Base-by-base conservation (phyloP, 2,797 vertebrate species). In the Okamejei kenojei region DNA sequence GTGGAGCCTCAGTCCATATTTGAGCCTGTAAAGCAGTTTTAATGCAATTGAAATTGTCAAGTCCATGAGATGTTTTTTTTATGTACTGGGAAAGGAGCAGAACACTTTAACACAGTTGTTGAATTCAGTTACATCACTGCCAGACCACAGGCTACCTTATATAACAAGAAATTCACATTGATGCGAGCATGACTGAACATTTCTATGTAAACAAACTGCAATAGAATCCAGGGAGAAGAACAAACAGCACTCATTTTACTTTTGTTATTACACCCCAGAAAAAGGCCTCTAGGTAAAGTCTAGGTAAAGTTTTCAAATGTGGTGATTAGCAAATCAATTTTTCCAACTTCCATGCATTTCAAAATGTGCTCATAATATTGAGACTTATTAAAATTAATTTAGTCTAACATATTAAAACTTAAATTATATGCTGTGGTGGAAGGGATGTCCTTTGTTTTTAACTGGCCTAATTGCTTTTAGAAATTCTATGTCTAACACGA, bases 81-180 rank as follows among this genome's bases (percentile, higher is more conserved):
- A 32, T 65, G 84, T 32, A n/a, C 84, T 19, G 61, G 45, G 61
- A 68, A 88, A 6, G 77, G 13, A 88, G 11, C 29, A 86, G 58
- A n/a, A 7, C 63, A 88, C 17, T 88, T 65, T 65, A 29, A 17
- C 84, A 88, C 63, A 32, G 32, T n/a, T 32, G 61, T 65, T 68
- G 84, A 88, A 65, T 88, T 35, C 84, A 86, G 58, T 61, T 7
- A 88, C n/a, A 65, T 88, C 84, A 88, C 32, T 13, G 61, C 13
- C n/a, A 88, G 84, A 88, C n/a, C 84, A 88, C 61, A 65, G 63
- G 84, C n/a, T 35, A 88, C 61, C 17, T n/a, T 65, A 63, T 61
- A 65, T 68, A 35, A 65, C n/a, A 65, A 88, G 61, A 63, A 86
- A 86, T 13, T 88, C 58, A 88, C 84, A 68, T 65, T 68, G 84